Evolutionary conservation across 2,113 vertebrate species (phyloP).

Genomic region (Colossoma macropomum): DNA sequence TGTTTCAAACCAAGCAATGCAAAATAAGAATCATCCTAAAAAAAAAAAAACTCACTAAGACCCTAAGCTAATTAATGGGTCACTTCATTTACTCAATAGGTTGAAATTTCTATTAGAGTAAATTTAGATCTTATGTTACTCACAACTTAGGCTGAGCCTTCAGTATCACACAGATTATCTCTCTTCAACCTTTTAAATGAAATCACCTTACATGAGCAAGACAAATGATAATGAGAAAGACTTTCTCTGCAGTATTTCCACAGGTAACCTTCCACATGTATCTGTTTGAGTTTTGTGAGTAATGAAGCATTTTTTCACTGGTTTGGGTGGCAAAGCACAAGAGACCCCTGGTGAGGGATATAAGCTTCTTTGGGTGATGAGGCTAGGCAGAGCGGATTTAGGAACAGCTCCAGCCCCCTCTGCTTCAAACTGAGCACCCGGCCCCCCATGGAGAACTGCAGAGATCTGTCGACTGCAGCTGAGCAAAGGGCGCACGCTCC

Average conservation of each 20-base stretch:
- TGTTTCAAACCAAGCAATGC: not conserved
- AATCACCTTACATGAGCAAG: no score
- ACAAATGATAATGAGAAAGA: no score
- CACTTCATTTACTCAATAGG: conserved; percentile 7
- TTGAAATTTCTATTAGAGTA: not conserved
- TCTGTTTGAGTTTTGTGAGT: not conserved
- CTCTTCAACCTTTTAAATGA: not conserved
- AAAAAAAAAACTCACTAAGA: not conserved
- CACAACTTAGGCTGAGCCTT: not conserved
- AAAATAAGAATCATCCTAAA: not conserved
- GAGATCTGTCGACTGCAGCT: not conserved
- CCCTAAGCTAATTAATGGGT: conserved; percentile 3
- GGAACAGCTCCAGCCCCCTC: not conserved
- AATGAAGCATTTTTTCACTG: not conserved
- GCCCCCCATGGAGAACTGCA: not conserved
- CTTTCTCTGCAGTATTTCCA: no score
- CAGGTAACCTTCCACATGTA: no score
- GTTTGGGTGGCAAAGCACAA: not conserved
- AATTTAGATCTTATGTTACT: conserved; percentile 6
- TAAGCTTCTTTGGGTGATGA: conserved; percentile 33
- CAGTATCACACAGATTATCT: not conserved
- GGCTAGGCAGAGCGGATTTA: conserved; percentile 3
- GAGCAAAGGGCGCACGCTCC: not conserved
- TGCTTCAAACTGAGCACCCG: conserved; percentile 15
- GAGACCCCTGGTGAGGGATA: not conserved